phyloP scores from a whole-genome alignment of 2,888 invertebrate species.

The Theretra japonica region DNA sequence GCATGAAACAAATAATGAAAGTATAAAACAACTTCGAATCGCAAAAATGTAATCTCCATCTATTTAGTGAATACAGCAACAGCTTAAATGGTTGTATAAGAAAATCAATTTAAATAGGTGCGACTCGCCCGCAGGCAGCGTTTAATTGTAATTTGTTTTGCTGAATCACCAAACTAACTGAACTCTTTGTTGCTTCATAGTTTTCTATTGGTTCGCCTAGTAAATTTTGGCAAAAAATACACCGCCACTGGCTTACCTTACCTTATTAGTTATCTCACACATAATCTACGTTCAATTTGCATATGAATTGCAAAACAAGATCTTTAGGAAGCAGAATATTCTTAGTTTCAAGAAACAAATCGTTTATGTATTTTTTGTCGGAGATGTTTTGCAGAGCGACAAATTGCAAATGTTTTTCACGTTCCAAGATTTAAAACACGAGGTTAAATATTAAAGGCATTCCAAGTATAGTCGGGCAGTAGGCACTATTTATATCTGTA shows the following conservation, averaged over 20 bases:
- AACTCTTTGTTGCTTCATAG: background rate
- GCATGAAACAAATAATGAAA: no score
- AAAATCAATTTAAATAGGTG: background rate
- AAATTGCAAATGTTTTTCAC: background rate
- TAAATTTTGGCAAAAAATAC: background rate
- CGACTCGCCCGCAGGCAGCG: background rate
- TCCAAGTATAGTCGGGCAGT: background rate
- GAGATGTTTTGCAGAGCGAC: background rate
- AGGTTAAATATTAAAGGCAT: background rate
- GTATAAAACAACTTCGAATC: no score
- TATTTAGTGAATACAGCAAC: background rate
- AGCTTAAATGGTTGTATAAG: background rate
- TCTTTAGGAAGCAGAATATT: background rate
- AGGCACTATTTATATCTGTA: conserved; percentile 11
- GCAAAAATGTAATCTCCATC: background rate
- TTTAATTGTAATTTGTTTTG: conserved; percentile 2
- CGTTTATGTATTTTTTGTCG: background rate
- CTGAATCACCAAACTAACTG: background rate
- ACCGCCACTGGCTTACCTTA: background rate
- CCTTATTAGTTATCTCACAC: no score
- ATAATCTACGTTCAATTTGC: no score
- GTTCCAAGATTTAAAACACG: background rate
- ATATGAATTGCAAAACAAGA: no score
- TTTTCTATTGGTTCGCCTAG: background rate
- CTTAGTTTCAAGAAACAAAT: background rate